These are phyloP conservation scores for Hylyphantes graminicola DNA, from an alignment of 1,140 invertebrate species.

Conservation along the genomic window DNA sequence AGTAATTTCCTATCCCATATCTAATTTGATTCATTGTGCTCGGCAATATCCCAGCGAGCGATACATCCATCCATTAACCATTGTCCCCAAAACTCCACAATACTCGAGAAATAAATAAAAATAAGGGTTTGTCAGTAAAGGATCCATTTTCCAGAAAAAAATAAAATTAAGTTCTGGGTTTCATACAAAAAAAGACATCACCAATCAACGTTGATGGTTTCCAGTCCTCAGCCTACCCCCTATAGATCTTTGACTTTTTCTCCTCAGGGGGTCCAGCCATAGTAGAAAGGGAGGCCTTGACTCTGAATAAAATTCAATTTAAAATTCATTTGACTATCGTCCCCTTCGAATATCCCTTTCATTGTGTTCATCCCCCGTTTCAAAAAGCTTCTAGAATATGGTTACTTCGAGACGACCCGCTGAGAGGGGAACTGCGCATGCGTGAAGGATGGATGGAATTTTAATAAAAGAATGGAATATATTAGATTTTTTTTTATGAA, in stretches of 20 bases:
- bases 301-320: conserved; percentile 52
- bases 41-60: too few relatives aligned
- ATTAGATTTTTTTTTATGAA: too few relatives aligned
- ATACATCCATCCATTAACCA: too few relatives aligned
- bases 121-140: too few relatives aligned
- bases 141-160: too few relatives aligned
- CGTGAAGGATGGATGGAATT: neutral
- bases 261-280: neutral
- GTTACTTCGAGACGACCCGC: conserved; percentile 16
- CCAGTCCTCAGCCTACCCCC: conserved; percentile 9
- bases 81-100: too few relatives aligned
- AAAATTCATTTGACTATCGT: conserved; percentile 39
- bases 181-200: conserved; percentile 9
- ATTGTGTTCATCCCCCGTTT: conserved; percentile 15
- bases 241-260: neutral
- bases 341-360: conserved; percentile 26
- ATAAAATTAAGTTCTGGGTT: neutral
- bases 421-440: conserved; percentile 5
- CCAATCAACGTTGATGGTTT: neutral
- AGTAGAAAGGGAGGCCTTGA: conserved; percentile 8
- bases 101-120: too few relatives aligned
- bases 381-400: conserved; percentile 20
- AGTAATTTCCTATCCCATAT: too few relatives aligned
- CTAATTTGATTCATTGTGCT: too few relatives aligned
- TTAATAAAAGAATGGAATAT: too few relatives aligned